A percentile compares a stretch with the other conserved stretches of the same genome.
Conservation (phyloP, 2,888 invertebrate genomes). For the Metallyticus violacea region DNA sequence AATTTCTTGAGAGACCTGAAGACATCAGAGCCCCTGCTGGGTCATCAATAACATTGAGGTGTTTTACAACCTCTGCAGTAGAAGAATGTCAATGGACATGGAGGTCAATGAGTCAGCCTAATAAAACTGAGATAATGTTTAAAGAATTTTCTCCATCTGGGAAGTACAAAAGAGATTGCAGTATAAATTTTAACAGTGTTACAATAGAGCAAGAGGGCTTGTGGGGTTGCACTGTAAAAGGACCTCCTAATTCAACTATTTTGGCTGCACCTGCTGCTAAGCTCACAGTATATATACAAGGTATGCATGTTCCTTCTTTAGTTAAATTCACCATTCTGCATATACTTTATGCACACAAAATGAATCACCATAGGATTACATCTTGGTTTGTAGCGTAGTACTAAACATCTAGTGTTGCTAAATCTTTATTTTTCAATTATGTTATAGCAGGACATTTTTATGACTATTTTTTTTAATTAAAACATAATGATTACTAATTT, state of each 20-base stretch:
- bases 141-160: conserved; percentile 43
- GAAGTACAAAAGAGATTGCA: conserved; percentile 45
- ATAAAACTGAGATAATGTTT: conserved; percentile 39
- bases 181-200: conserved; percentile 44
- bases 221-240: conserved; percentile 37
- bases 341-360: too few species aligned
- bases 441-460: too few species aligned
- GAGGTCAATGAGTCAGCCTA: conserved; percentile 33
- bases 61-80: conserved; percentile 44
- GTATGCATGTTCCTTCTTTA: conserved; percentile 37
- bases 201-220: conserved; percentile 45
- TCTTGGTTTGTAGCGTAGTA: too few species aligned
- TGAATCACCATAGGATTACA: too few species aligned
- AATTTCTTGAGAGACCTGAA: conserved; percentile 45
- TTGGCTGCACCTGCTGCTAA: conserved; percentile 35
- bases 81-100: conserved; percentile 46
- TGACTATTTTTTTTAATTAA: too few species aligned
- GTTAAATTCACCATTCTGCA: too few species aligned
- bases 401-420: too few species aligned
- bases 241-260: conserved; percentile 8
- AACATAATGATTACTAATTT: too few species aligned
- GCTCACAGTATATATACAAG: conserved; percentile 43
- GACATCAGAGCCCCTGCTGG: conserved; percentile 45
- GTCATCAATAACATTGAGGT: conserved; percentile 44
- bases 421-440: too few species aligned